phyloP scores from a whole-genome alignment of 2,113 vertebrate species.

The Nothoprocta perdicaria region DNA sequence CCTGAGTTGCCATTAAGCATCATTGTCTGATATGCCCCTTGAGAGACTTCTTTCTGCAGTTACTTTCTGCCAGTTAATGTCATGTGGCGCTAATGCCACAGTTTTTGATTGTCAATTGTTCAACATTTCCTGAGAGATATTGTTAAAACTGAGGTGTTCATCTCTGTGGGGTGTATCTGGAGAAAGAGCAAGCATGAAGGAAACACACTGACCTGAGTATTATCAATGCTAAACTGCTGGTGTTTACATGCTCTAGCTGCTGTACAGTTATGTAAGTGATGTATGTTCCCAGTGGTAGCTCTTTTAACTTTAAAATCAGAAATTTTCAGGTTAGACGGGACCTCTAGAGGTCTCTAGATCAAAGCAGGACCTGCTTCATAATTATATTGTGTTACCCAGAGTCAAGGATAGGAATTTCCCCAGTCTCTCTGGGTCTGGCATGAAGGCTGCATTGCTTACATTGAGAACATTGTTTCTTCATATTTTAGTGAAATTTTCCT shows the following conservation, averaged over 20 bases:
- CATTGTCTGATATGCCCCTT: fast-evolving
- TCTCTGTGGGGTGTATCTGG: not conserved
- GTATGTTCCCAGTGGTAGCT: no score
- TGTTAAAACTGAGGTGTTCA: not conserved
- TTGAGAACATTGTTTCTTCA: not conserved
- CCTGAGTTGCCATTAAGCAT: not conserved
- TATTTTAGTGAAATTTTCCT: not conserved
- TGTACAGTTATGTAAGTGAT: not conserved
- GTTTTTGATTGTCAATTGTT: not conserved
- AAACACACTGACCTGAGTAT: not conserved
- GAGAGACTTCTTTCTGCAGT: not conserved
- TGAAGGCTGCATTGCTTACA: fast-evolving
- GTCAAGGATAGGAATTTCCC: not conserved
- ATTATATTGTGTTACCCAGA: fast-evolving
- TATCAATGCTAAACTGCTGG: not conserved
- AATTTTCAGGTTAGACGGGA: not conserved
- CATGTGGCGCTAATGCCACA: fast-evolving
- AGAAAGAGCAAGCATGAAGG: not conserved
- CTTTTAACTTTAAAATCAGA: not conserved
- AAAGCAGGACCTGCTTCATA: not conserved
- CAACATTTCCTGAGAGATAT: not conserved
- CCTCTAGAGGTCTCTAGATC: not conserved
- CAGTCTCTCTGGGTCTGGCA: not conserved
- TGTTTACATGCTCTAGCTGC: not conserved
- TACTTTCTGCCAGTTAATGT: not conserved